Evolutionary conservation across 2,888 invertebrate species (phyloP), one percentile per base, ranked within the genome.

Genomic region (Lycaena phlaeas): DNA sequence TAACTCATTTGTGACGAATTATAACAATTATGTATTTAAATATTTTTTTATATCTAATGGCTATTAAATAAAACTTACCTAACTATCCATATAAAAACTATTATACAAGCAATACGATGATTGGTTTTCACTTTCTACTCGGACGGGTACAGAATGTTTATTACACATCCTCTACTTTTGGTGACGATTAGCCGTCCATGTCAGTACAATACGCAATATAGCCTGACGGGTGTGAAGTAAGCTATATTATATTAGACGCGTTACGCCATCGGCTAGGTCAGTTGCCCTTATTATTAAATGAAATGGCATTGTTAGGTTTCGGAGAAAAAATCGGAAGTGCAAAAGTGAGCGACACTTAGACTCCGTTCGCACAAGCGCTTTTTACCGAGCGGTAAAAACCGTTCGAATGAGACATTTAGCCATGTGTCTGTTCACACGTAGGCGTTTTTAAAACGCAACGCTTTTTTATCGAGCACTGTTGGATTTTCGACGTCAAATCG

Each of bases 121-220:
- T 14, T 34, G 18, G 18, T 34, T 34, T 5, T 22, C 34, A 22
- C 34, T 34, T 34, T 34, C 34, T 34, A 34, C 12, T 22, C 2
- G 34, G 34, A 34, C 34, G 34, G 7, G 7, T 14, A 4, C 6
- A 7, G 28, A 29, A 22, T 22, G 7, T 34, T 17, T 31, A 31
- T 31, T 18, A 34, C 10, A 11, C 17, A 18, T 6, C 12, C 9
- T 14, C 3, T 22, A 10, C 12, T 22, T 34, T 18, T 18, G 30
- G 14, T 30, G 4, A 31, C 10, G 15, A n/a, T 15, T 15, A 15
- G 15, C n/a, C n/a, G 6, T 4, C 5, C 11, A 10, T 9, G 12
- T 11, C 11, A 3, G 15, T 3, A 18, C 17, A 17, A 17, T 17
- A 31, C 5, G 18, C 5, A 3, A 3, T 18, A 18, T 18, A 18